These are phyloP conservation scores for Diphyllodes magnificus DNA, from an alignment of 2,113 vertebrate genomes.

Conservation along the genomic window DNA sequence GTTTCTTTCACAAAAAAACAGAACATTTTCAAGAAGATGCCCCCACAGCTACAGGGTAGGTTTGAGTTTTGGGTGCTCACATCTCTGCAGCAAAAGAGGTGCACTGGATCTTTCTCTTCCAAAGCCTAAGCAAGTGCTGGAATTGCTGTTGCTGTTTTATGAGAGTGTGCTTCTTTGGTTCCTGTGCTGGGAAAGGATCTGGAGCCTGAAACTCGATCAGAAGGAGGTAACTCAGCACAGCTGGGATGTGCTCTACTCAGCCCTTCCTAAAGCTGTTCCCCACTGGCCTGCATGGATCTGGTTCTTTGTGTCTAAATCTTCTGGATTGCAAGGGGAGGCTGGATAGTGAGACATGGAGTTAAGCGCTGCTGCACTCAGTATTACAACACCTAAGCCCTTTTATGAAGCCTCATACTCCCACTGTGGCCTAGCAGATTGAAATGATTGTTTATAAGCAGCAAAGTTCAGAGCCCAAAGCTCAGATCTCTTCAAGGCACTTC, in stretches of 20 bases:
- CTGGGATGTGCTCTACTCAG: constrained; percentile 26
- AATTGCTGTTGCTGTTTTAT: constrained; percentile 5
- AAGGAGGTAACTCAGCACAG: constrained; percentile 47
- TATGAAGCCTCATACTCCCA: constrained; percentile 54
- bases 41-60: neutral
- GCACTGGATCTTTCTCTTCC: neutral
- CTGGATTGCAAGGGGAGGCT: neutral
- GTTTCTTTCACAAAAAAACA: neutral
- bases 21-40: neutral
- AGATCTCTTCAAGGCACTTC: constrained; percentile 54
- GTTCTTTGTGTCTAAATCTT: constrained; percentile 46
- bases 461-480: constrained; percentile 35
- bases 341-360: neutral
- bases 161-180: neutral
- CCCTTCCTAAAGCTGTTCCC: constrained; percentile 23
- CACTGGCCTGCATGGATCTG: constrained; percentile 1
- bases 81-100: neutral
- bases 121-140: neutral
- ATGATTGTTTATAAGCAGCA: constrained; percentile 54
- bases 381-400: constrained; percentile 54
- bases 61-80: neutral
- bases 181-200: constrained; percentile 4
- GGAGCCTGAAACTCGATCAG: constrained; percentile 34
- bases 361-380: constrained; percentile 10
- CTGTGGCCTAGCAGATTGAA: constrained; percentile 23